Base-by-base conservation (phyloP, 2,888 invertebrate species). In the Ornithoptera alexandrae region DNA sequence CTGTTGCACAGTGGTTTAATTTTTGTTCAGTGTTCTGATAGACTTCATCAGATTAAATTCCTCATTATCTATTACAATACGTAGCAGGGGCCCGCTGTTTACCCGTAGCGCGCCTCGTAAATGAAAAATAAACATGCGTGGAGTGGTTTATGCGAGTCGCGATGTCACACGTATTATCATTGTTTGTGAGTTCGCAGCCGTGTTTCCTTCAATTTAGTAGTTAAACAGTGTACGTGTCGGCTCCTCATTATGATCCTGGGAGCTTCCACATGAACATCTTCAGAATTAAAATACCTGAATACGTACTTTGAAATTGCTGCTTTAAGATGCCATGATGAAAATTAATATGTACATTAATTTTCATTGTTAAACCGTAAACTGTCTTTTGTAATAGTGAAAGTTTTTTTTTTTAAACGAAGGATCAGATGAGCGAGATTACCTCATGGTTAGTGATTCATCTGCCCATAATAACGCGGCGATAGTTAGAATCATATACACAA, bases 121-220 rank as follows among this genome's bases (percentile, higher is more conserved):
- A 92, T 92, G 91, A 91, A 92, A 92, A 91, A 90, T 90, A 92
- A 92, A 92, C 92, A 91, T 81, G 84, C 85, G 85, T 85, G 74
- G 84, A 82, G 76, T 77, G 81, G 80, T 87, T 88, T 88, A 87
- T 84, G 84, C 75, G 82, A 80, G 81, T 80, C 74, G 79, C 79
- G 81, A 83, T 82, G 86, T 84, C 83, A 84, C 83, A 82, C 82
- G 83, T 85, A 88, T 88, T 88, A 89, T 88, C 84, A 77, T 78
- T 85, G 87, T 86, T 86, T 85, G 86, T 78, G 77, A 80, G 79
- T 77, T 79, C 74, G 76, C 77, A 74, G 71, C 70, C 61, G 69
- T 75, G 77, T 77, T 74, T 73, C 71, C 73, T 74, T 72, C 75
- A 68, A 71, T 79, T 81, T 77, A 77, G 75, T 76, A 77, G 77